phyloP scores from a whole-genome alignment of 2,888 invertebrate species.

The Platerodrilus igneus region DNA sequence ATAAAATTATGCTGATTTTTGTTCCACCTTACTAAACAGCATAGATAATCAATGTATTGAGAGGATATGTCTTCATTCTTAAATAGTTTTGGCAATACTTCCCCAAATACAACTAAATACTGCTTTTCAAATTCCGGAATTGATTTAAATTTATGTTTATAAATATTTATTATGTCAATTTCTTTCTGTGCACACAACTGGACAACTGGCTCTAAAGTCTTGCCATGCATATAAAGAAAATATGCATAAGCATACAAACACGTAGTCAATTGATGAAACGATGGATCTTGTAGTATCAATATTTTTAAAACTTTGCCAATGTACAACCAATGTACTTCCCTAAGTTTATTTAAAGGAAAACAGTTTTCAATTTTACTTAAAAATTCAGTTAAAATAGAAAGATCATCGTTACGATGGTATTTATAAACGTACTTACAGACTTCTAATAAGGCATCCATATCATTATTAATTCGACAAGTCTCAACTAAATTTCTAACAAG shows the following conservation, averaged over 20 bases:
- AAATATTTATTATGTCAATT: too few relatives aligned
- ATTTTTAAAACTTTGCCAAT: conserved; percentile 10
- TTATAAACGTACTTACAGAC: conserved; percentile 11
- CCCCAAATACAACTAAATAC: conserved; percentile 8
- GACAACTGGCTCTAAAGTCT: too few relatives aligned
- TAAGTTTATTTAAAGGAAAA: conserved; percentile 4
- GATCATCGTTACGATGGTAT: conserved; percentile 9
- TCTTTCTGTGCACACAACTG: too few relatives aligned
- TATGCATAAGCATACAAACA: conserved; percentile 9
- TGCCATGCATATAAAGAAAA: conserved; percentile 5
- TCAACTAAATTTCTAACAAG: conserved; percentile 9
- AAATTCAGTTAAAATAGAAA: conserved; percentile 3
- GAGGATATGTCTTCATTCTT: neutral
- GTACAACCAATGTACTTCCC: conserved; percentile 9
- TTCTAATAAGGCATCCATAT: conserved; percentile 2
- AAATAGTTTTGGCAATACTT: conserved; percentile 3
- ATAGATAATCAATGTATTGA: too few relatives aligned
- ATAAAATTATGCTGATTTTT: too few relatives aligned
- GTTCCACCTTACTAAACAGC: too few relatives aligned
- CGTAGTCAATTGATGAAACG: neutral
- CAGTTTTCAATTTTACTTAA: neutral
- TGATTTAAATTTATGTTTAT: too few relatives aligned
- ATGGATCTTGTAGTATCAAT: too few relatives aligned
- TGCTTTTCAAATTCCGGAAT: conserved; percentile 9
- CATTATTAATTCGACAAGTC: conserved; percentile 15